Evolutionary conservation across 2,888 invertebrate genomes (phyloP).

Genomic region (Drepana falcataria): DNA sequence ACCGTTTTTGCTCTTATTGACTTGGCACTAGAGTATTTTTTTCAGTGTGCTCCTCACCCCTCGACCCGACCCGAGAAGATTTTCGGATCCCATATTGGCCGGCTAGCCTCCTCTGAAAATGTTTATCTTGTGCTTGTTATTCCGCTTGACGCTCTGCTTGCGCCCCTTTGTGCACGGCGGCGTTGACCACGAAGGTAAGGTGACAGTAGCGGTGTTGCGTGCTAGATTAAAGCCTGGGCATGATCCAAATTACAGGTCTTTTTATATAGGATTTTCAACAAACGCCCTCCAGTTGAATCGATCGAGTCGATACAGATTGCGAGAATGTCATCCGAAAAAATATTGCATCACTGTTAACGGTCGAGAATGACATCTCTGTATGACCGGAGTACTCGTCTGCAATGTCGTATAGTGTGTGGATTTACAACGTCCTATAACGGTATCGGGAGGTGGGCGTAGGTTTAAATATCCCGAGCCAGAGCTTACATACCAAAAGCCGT

Average conservation of each 20-base stretch:
- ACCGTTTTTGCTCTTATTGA: constrained; percentile 70
- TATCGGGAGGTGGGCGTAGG: no score
- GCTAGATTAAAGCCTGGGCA: constrained; percentile 17
- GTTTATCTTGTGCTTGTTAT: constrained; percentile 68
- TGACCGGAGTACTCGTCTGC: no score
- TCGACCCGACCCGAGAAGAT: constrained; percentile 78
- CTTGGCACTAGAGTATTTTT: constrained; percentile 78
- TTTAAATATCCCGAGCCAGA: no score
- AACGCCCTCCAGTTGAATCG: not conserved
- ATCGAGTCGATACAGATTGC: not conserved
- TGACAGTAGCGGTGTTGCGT: constrained; percentile 14
- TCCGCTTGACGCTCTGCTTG: constrained; percentile 69
- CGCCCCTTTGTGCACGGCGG: constrained; percentile 10
- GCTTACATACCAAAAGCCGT: no score
- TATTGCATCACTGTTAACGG: no score
- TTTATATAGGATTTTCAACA: constrained; percentile 1
- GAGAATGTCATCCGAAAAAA: no score
- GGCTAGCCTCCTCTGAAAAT: constrained; percentile 79
- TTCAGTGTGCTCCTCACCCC: constrained; percentile 79
- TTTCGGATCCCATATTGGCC: constrained; percentile 68
- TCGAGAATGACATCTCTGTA: no score
- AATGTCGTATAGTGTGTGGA: no score
- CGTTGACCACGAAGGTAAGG: constrained; percentile 7
- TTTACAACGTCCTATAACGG: no score
- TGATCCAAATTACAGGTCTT: not conserved